A percentile compares a stretch with the other conserved stretches of the same genome.
Evolutionary conservation across 2,888 invertebrate genomes (phyloP).

Genomic region (Fissipunctia ypsillon): DNA sequence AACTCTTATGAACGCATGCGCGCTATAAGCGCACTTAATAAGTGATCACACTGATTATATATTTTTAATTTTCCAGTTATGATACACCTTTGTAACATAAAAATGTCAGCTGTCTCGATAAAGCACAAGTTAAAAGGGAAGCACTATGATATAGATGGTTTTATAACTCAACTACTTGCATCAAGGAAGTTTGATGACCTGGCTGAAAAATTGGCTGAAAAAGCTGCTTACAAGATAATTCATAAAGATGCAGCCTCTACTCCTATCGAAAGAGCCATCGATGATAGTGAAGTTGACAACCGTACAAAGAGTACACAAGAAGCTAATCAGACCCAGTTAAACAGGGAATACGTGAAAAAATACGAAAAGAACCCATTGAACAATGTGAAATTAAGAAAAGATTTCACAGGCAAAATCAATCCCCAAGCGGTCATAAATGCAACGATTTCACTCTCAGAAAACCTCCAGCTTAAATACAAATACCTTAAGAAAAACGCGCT

Average conservation of each 20-base stretch:
- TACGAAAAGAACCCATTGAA: background rate
- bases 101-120: background rate
- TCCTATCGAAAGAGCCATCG: background rate
- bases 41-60: too few relatives aligned
- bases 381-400: background rate
- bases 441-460: constrained; percentile 7
- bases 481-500: constrained; percentile 22
- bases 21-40: too few relatives aligned
- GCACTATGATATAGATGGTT: constrained; percentile 46
- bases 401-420: constrained; percentile 26
- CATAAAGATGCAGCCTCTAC: background rate
- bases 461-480: constrained; percentile 26
- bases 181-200: constrained; percentile 55
- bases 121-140: background rate
- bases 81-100: constrained; percentile 39
- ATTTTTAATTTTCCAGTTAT: constrained; percentile 41
- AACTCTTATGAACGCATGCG: too few relatives aligned
- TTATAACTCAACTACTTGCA: constrained; percentile 46
- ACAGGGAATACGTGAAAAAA: background rate
- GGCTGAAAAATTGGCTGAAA: constrained; percentile 52
- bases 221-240: constrained; percentile 42
- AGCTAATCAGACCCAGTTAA: background rate
- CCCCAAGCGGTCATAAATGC: constrained; percentile 14
- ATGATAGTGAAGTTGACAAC: background rate
- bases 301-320: background rate